phyloP scores from a whole-genome alignment of 2,888 invertebrate genomes.

The Gisinianus flammeolus region DNA sequence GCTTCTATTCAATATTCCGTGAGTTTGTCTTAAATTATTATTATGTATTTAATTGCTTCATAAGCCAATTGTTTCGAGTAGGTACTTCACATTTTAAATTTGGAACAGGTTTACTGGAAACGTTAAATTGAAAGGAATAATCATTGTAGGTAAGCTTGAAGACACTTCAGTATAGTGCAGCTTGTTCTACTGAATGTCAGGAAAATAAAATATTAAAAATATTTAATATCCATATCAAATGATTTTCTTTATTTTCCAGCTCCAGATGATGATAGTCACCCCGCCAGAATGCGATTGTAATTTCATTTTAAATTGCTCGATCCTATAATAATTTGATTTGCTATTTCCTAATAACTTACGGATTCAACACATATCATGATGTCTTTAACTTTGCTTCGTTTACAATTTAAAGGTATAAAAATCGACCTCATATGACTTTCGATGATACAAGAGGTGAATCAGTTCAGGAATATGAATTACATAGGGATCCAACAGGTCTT shows the following conservation, averaged over 20 bases:
- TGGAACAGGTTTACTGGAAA: constrained; percentile 81
- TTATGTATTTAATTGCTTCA: not conserved
- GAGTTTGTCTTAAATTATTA: constrained; percentile 61
- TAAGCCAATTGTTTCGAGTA: not conserved
- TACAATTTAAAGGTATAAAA: constrained; percentile 75
- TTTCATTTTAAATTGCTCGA: too few species aligned
- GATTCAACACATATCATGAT: too few species aligned
- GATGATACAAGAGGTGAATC: constrained; percentile 74
- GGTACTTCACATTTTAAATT: too few species aligned
- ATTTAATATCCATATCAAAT: not conserved
- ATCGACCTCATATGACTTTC: constrained; percentile 92
- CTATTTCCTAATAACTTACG: too few species aligned
- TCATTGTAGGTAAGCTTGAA: constrained; percentile 85
- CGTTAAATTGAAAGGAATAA: constrained; percentile 92
- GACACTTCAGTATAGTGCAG: too few species aligned
- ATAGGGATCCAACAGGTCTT: constrained; percentile 76
- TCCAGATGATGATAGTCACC: constrained; percentile 85
- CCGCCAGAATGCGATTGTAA: constrained; percentile 85
- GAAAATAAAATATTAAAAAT: not conserved
- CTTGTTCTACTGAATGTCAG: constrained; percentile 67
- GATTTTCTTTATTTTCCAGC: too few species aligned
- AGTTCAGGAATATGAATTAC: constrained; percentile 89
- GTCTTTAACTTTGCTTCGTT: too few species aligned
- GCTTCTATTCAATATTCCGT: constrained; percentile 92
- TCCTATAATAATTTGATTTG: too few species aligned